phyloP scores from a whole-genome alignment of 2,797 vertebrate species.

The Discoglossus pictus region DNA sequence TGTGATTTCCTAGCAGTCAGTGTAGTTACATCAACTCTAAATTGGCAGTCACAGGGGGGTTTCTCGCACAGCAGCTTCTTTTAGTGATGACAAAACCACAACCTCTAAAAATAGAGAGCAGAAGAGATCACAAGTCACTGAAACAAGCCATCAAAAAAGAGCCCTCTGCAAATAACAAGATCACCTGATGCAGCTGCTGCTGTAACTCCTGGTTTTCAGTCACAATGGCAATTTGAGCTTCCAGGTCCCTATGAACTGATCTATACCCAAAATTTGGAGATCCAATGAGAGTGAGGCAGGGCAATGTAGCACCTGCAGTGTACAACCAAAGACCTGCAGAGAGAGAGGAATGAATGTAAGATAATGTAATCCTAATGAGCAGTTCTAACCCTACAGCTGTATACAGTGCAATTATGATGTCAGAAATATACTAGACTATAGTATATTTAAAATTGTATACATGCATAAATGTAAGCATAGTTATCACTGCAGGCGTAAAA shows the following conservation, averaged over 20 bases:
- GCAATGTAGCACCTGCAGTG: slow-evolving; percentile 81
- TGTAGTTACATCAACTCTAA: not conserved
- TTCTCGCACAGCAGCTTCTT: slow-evolving; percentile 8
- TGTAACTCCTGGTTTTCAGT: slow-evolving; percentile 87
- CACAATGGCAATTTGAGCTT: slow-evolving; percentile 94
- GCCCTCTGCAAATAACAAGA: not conserved
- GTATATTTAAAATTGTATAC: too few relatives aligned
- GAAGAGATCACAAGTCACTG: not conserved
- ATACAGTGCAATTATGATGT: too few relatives aligned
- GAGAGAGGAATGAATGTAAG: slow-evolving; percentile 52
- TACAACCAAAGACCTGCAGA: slow-evolving; percentile 94
- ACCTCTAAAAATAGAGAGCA: slow-evolving; percentile 8
- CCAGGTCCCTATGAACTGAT: slow-evolving; percentile 93
- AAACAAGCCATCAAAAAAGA: not conserved
- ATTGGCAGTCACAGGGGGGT: slow-evolving; percentile 11
- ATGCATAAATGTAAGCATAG: too few relatives aligned
- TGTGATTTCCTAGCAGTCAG: not conserved
- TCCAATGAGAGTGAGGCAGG: slow-evolving; percentile 94
- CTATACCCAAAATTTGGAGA: slow-evolving; percentile 98
- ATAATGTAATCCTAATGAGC: too few relatives aligned
- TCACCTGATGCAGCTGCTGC: slow-evolving; percentile 88
- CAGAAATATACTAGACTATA: too few relatives aligned
- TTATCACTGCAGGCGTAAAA: too few relatives aligned
- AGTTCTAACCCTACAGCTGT: too few relatives aligned
- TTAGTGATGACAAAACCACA: slow-evolving; percentile 15